Evolutionary conservation across 1,140 invertebrate genomes (phyloP), one percentile per base, ranked within the genome.

Genomic region (Mactra quadrangularis): DNA sequence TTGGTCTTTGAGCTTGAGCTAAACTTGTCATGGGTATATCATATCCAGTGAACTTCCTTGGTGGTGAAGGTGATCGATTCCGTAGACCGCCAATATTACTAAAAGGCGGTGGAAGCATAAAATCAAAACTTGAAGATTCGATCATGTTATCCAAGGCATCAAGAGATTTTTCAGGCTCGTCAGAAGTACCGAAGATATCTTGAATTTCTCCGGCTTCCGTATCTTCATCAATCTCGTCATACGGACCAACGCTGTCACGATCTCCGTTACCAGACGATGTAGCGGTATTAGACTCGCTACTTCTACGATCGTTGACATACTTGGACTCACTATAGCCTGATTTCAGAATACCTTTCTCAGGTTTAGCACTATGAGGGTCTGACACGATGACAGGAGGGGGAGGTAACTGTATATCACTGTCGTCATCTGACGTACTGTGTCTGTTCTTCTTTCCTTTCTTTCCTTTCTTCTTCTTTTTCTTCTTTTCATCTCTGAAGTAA

Each of bases 41-140:
- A 76, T 87, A 88, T 19, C 77, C 74, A 47, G 45, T 53, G 22
- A 74, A 71, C 38, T 81, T 86, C 17, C 85, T 64, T 19, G 88
- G 85, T 55, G 81, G 82, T 59, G 89, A 85, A 19, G 85, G 85
- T 17, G 87, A 86, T 25, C 84, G 27, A 33, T 77, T 75, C n/a
- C 29, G 38, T 25, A 62, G 47, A 9, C 60, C 71, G 6, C 59
- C 27, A 45, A 57, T 84, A 33, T 64, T 64, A 29, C 82, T 83
- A 53, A 83, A 87, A 25, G 89, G 89, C 22, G 88, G 87, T 15
- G 89, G 90, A 11, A 91, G 81, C 41, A 91, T 85, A 83, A 91
- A 91, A 66, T 91, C 90, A 88, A 91, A 91, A 78, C 90, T 91
- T 15, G 90, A 87, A 0, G 89, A 89, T 68, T 91, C 90, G 4